Percentiles rank a stretch among this genome's conserved stretches.
Evolutionary conservation across 2,888 invertebrate genomes (phyloP).

Genomic region (Tribolium freemani): DNA sequence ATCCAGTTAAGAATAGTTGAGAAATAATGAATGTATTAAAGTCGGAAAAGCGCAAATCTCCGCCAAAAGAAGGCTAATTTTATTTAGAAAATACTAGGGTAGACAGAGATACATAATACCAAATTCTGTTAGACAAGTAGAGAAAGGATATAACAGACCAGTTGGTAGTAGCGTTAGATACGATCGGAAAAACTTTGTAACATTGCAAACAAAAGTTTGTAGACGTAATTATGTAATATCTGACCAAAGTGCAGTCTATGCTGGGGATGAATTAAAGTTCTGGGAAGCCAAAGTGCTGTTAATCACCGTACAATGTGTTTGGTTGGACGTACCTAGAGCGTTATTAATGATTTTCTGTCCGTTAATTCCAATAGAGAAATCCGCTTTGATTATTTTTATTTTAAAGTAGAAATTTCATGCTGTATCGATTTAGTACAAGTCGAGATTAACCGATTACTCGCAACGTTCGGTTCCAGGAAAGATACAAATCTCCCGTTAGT

Average conservation of each 20-base stretch:
- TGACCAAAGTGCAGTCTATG: neutral
- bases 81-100: too few species aligned
- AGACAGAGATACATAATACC: too few species aligned
- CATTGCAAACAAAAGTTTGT: too few species aligned
- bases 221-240: neutral
- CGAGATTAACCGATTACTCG: conserved; percentile 11
- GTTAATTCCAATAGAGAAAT: neutral
- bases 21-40: neutral
- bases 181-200: neutral
- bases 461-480: neutral
- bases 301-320: neutral
- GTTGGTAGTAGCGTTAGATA: neutral
- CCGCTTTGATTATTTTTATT: neutral
- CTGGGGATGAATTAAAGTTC: neutral
- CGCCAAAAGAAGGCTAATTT: neutral
- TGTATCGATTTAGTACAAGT: conserved; percentile 9
- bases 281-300: neutral
- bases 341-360: neutral
- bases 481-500: neutral
- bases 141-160: too few species aligned
- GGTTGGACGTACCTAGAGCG: neutral
- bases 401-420: conserved; percentile 6
- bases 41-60: neutral
- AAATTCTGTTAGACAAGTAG: too few species aligned
- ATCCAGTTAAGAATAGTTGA: neutral